Conservation (phyloP, 2,888 invertebrate species). For the Anorthoa munda region DNA sequence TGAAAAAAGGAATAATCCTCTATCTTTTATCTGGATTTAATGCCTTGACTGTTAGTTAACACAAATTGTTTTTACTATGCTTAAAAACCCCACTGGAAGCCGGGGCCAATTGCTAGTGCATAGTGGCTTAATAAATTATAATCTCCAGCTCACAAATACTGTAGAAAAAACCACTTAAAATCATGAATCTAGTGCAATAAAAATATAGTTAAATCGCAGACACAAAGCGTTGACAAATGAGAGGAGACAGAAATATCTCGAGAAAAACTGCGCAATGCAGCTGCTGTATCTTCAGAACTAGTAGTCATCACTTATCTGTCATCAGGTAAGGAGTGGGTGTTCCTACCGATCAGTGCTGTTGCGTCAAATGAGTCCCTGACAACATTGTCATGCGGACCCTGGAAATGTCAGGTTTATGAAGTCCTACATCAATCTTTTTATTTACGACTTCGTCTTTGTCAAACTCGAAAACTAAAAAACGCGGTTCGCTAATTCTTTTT, state of each 20-base stretch:
- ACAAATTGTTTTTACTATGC: not conserved
- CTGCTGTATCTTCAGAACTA: conserved; percentile 34
- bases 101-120: not conserved
- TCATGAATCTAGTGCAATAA: conserved; percentile 32
- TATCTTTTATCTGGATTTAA: too few relatives aligned
- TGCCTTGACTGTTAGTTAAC: not conserved
- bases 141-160: conserved; percentile 6
- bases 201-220: conserved; percentile 32
- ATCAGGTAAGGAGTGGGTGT: conserved; percentile 43
- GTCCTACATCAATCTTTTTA: not conserved
- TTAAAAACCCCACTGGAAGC: not conserved
- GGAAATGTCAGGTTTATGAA: not conserved
- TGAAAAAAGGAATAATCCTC: not conserved
- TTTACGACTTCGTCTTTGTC: too few relatives aligned
- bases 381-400: not conserved
- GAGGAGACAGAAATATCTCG: conserved; percentile 33
- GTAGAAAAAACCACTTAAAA: conserved; percentile 7
- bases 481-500: too few relatives aligned
- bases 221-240: conserved; percentile 55
- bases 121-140: conserved; percentile 10
- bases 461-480: too few relatives aligned
- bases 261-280: conserved; percentile 42
- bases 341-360: conserved; percentile 19
- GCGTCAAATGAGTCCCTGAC: not conserved
- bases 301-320: conserved; percentile 11